These are phyloP conservation scores for Anthoscopus minutus DNA, from an alignment of 2,113 vertebrate genomes.

Conservation along the genomic window DNA sequence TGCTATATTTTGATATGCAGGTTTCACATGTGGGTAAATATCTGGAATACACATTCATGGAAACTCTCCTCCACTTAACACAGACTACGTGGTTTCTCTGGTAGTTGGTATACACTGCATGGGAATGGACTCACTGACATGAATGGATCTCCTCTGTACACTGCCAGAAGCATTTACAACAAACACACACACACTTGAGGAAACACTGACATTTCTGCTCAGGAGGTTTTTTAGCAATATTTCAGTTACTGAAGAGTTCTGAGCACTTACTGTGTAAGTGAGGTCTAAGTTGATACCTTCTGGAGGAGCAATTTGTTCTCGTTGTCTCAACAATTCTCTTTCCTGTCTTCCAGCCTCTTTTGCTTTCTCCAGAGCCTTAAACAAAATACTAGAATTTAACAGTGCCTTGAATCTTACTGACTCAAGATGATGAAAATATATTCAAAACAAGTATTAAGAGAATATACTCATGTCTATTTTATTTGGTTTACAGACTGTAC, in stretches of 20 bases:
- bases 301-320: slow-evolving; percentile 80
- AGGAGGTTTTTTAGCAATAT: not conserved
- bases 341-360: slow-evolving; percentile 96
- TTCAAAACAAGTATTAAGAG: not conserved
- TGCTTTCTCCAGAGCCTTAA: slow-evolving; percentile 91
- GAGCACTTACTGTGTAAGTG: slow-evolving; percentile 87
- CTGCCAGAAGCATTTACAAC: not conserved
- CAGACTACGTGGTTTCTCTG: rapidly evolving
- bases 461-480: not conserved
- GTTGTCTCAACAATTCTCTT: slow-evolving; percentile 83
- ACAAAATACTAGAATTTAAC: slow-evolving; percentile 7
- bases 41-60: not conserved
- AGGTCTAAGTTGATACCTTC: slow-evolving; percentile 91
- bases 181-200: not conserved
- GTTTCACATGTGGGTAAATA: not conserved
- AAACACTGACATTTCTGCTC: not conserved
- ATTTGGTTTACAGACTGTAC: not conserved
- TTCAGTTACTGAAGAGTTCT: not conserved
- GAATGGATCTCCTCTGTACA: not conserved
- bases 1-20: not conserved
- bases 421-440: not conserved
- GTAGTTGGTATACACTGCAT: not conserved
- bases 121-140: rapidly evolving
- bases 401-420: not conserved
- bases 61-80: not conserved